phyloP scores from a whole-genome alignment of 2,888 invertebrate genomes.

The Polia nebulosa region DNA sequence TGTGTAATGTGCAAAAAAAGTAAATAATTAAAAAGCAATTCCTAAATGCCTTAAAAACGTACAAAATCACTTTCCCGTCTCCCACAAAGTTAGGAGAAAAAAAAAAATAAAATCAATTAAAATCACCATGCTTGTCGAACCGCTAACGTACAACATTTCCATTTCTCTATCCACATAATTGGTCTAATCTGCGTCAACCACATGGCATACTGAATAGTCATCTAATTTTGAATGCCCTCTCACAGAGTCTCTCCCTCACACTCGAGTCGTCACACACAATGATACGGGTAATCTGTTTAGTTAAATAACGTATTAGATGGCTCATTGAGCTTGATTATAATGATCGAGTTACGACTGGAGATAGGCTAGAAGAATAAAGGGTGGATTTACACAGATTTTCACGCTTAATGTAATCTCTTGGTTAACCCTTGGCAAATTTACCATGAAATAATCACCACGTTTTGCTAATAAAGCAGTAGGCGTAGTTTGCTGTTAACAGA shows the following conservation, averaged over 20 bases:
- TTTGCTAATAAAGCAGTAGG: no score
- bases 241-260: constrained; percentile 8
- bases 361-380: neutral
- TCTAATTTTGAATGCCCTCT: neutral
- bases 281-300: constrained; percentile 29
- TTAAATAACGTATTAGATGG: constrained; percentile 28
- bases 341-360: constrained; percentile 11
- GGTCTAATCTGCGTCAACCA: neutral
- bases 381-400: neutral
- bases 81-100: no score
- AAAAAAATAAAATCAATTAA: neutral
- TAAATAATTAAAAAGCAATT: no score
- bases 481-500: no score
- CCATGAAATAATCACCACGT: no score
- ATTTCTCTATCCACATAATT: neutral
- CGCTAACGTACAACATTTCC: neutral
- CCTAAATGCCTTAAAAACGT: no score
- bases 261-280: constrained; percentile 6
- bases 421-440: no score
- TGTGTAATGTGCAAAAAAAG: no score
- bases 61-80: no score
- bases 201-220: neutral
- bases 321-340: constrained; percentile 35
- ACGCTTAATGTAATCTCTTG: neutral
- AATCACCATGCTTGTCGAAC: neutral